Evolutionary conservation across 2,888 invertebrate genomes (phyloP).

Genomic region (Neoaliturus tenellus): DNA sequence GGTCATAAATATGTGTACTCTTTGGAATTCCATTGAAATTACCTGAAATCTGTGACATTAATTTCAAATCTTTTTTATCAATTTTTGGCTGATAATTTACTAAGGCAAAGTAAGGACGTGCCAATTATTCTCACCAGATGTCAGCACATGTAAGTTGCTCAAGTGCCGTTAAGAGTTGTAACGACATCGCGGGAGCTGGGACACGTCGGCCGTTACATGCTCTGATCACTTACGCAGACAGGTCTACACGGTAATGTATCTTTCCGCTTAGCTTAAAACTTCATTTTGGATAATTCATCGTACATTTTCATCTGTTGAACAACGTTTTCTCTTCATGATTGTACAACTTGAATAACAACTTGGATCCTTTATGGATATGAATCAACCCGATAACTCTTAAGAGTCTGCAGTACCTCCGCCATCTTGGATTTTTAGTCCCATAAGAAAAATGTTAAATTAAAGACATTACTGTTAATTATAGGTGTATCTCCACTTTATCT

Average conservation of each 20-base stretch:
- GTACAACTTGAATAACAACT: neutral
- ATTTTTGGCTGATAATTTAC: too few species aligned
- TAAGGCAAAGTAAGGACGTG: neutral
- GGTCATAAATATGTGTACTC: too few species aligned
- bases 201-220: neutral
- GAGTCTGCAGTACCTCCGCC: too few species aligned
- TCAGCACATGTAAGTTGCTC: neutral
- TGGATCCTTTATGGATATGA: too few species aligned
- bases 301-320: neutral
- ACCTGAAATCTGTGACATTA: too few species aligned
- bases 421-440: too few species aligned
- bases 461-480: too few species aligned
- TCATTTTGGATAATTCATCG: neutral
- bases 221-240: neutral
- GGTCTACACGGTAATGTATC: neutral
- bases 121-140: neutral
- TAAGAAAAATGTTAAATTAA: too few species aligned
- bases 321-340: neutral
- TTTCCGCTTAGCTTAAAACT: neutral
- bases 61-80: too few species aligned
- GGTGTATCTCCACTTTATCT: too few species aligned
- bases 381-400: too few species aligned
- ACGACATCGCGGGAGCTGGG: neutral
- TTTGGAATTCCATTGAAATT: too few species aligned
- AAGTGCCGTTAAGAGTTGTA: slow-evolving; percentile 13